Evolutionary conservation across 2,113 vertebrate genomes (phyloP).

Genomic region (Puffinus mauretanicus): DNA sequence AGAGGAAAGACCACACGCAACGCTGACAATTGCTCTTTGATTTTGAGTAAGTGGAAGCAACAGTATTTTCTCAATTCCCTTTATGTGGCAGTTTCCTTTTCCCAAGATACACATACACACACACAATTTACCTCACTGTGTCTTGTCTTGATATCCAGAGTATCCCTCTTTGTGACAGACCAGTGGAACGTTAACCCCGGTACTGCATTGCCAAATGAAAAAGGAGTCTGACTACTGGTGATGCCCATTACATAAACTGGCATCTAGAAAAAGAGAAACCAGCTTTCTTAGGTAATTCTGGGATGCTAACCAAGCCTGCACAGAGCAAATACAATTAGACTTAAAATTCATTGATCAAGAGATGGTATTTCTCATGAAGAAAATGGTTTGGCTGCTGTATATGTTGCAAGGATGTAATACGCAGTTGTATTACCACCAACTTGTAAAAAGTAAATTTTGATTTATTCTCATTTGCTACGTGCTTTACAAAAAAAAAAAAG

Average conservation of each 20-base stretch:
- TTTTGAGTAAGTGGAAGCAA: not conserved
- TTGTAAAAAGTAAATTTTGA: not conserved
- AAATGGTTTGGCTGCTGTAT: not conserved
- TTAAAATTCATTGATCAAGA: not conserved
- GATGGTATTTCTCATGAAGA: not conserved
- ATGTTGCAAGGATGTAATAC: not conserved
- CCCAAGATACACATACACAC: not conserved
- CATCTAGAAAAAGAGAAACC: slow-evolving; percentile 70
- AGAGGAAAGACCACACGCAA: not conserved
- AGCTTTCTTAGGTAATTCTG: not conserved
- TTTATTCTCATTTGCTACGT: not conserved
- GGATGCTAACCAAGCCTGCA: not conserved
- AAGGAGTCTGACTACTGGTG: slow-evolving; percentile 90
- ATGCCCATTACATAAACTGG: slow-evolving; percentile 91
- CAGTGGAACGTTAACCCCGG: slow-evolving; percentile 89
- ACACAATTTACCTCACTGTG: slow-evolving; percentile 82
- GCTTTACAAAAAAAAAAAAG: not conserved
- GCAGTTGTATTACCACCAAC: not conserved
- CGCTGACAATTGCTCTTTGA: not conserved
- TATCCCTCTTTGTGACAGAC: slow-evolving; percentile 90
- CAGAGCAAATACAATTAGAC: not conserved
- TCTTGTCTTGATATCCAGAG: slow-evolving; percentile 84
- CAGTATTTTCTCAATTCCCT: not conserved
- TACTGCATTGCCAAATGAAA: slow-evolving; percentile 88
- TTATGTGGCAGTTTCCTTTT: not conserved